Conservation (phyloP, 2,797 vertebrate species). For the Petrocephalus sullivani region DNA sequence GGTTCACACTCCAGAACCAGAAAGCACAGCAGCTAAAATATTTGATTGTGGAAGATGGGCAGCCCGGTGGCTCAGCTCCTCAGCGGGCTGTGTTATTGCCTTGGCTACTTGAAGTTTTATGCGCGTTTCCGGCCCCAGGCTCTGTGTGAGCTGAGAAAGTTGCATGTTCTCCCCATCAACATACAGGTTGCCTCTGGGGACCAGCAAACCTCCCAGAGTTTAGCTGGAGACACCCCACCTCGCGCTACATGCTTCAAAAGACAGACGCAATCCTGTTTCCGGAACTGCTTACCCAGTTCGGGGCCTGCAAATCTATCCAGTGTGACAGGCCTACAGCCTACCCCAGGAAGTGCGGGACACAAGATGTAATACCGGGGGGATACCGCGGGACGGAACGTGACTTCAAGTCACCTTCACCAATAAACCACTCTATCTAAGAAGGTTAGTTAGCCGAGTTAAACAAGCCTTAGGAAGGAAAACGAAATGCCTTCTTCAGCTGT, state of each 20-base stretch:
- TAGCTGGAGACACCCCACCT: not conserved
- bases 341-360: not conserved
- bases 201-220: not conserved
- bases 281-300: not conserved
- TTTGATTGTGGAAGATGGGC: not conserved
- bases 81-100: not conserved
- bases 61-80: not conserved
- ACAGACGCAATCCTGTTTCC: not conserved
- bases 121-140: not conserved
- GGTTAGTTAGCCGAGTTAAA: not conserved
- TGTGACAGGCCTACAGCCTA: not conserved
- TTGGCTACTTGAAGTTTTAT: not conserved
- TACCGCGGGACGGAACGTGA: not conserved
- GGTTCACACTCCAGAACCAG: not conserved
- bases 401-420: not conserved
- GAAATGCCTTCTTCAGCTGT: not conserved
- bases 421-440: not conserved
- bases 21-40: not conserved
- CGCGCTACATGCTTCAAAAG: not conserved
- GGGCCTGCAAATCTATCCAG: not conserved
- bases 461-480: not conserved
- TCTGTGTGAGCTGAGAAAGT: not conserved
- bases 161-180: not conserved
- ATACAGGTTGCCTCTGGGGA: not conserved
- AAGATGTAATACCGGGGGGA: not conserved